Percentiles rank a stretch among this genome's conserved stretches.
Evolutionary conservation across 2,113 vertebrate genomes (phyloP).

Genomic region (Narcine bancroftii): DNA sequence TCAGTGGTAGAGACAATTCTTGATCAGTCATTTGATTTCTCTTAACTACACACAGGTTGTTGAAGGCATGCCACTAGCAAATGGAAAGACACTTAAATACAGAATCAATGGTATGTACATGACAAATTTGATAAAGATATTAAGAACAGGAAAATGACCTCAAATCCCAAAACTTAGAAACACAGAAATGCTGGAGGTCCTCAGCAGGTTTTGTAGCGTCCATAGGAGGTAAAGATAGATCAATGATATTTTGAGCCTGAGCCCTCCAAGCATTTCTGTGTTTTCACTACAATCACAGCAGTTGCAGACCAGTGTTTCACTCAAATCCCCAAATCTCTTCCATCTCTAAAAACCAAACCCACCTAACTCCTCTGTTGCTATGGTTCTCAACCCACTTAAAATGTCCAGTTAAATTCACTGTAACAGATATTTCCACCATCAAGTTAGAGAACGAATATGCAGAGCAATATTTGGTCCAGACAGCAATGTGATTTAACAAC

Average conservation of each 20-base stretch:
- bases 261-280: no score
- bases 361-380: no score
- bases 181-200: no score
- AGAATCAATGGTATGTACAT: slow-evolving; percentile 77
- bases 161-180: no score
- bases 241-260: no score
- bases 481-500: background rate
- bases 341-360: background rate
- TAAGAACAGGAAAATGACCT: background rate
- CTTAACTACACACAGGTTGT: slow-evolving; percentile 52
- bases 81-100: slow-evolving; percentile 73
- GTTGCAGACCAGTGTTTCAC: no score
- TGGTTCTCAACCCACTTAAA: background rate
- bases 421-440: background rate
- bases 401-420: background rate
- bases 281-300: no score
- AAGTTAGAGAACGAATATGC: background rate
- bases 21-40: slow-evolving; percentile 4
- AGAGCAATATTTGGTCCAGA: background rate
- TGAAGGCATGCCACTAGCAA: slow-evolving; percentile 68
- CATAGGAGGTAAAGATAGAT: no score
- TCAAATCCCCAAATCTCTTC: background rate
- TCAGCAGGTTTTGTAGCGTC: no score
- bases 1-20: background rate
- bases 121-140: background rate